Evolutionary conservation across 2,797 vertebrate genomes (phyloP), one percentile per base, ranked within the genome.

Genomic region (Poeciliopsis presidionis): DNA sequence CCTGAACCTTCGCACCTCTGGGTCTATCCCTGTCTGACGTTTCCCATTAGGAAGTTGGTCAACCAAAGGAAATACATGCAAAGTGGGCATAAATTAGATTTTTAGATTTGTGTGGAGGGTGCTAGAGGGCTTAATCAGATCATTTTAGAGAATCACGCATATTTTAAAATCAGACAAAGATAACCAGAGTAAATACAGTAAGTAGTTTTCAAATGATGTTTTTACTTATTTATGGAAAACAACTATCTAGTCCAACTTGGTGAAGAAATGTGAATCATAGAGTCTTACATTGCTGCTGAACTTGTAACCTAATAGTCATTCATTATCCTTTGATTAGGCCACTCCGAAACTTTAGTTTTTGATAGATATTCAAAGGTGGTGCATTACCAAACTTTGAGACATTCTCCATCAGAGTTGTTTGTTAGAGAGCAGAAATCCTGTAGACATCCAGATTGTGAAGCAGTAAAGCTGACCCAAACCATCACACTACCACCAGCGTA

Each of bases 1-100:
- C 57, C 39, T 67, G 57, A 47, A 33, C 69, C 13, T 9, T 1
- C 4, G 33, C 13, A 33, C 39, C 53, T 51, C 65, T 22, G 72
- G 59, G 76, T 65, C 59, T 51, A 3, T 39, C 22, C 28, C 73
- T 41, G 55, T 47, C n/a, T 36, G 59, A 63, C 36, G 9, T 20
- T 72, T 74, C 12, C 33, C 39, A 25, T 71, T 43, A 33, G 72
- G 22, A 75, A 75, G 51, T 73, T n/a, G 28, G 46, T n/a, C 65
- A 45, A 8, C 39, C 72, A 36, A 73, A 69, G 18, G 16, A 80
- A 72, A 65, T n/a, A 33, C 2, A 59, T 45, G 53, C 25, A 55
- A 46, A 79, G 22, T 67, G 49, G 55, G 18, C 12, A 25, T 7
- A 69, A 69, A 69, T 69, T 13, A n/a, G 36, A 67, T 41, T 67